phyloP scores from a whole-genome alignment of 2,888 invertebrate genomes.

The Clivina fossor region DNA sequence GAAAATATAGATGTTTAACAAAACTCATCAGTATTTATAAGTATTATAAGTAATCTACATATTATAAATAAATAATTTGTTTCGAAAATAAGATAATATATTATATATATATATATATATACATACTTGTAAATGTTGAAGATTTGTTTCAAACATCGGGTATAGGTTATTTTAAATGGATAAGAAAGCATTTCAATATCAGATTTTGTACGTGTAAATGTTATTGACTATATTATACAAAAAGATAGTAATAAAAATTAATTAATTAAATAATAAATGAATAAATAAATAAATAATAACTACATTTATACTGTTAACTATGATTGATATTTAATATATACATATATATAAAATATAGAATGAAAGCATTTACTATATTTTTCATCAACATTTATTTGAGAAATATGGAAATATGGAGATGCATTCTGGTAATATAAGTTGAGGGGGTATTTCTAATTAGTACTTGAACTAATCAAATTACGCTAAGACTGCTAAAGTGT shows the following conservation, averaged over 20 bases:
- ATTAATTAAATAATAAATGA: conserved; percentile 10
- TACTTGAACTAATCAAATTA: no score
- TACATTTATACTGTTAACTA: conserved; percentile 27
- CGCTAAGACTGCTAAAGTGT: no score
- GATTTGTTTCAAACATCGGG: conserved; percentile 16
- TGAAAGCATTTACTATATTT: no score
- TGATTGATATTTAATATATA: conserved; percentile 28
- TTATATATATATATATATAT: no score
- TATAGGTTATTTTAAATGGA: conserved; percentile 22
- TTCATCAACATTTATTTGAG: no score
- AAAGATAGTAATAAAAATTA: conserved; percentile 24
- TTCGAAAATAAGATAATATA: no score
- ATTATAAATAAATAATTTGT: background rate
- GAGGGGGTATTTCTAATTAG: no score
- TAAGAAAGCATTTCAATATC: conserved; percentile 24
- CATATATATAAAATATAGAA: conserved; percentile 24
- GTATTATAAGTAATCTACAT: no score
- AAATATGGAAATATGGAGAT: no score
- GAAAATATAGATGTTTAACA: conserved; percentile 14
- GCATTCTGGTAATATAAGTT: no score
- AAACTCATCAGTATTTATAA: no score
- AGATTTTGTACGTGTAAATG: conserved; percentile 33
- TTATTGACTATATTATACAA: conserved; percentile 29
- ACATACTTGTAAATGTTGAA: no score
- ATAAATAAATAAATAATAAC: conserved; percentile 23